Base-by-base conservation (phyloP, 2,888 invertebrate species). In the Cantharis rufa region DNA sequence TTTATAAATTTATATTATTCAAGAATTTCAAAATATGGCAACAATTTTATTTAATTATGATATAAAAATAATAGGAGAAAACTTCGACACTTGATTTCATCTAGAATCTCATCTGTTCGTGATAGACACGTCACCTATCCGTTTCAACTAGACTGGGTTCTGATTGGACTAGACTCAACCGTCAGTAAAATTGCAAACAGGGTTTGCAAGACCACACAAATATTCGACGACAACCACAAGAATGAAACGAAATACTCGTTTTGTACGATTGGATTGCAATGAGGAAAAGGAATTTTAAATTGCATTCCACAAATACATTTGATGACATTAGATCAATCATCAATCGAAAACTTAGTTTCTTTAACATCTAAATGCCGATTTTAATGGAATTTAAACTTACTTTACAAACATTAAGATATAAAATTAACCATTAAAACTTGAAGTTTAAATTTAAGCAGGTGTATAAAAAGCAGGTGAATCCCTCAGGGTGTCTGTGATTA, bases 61-160 rank as follows among this genome's bases (percentile, higher is more conserved):
- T 48, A 48, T 48, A 48, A 48, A 48, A 48, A 48, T 48, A 48
- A 48, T 48, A 48, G n/a, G 48, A 48, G n/a, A 48, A 48, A 48
- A 48, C 7, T 78, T 77, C 80, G 81, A 81, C 81, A 81, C 81
- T 80, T 82, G 81, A 82, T 82, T 80, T 80, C 77, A 74, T 79
- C 75, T 79, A 74, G 79, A 80, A 80, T 82, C 81, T 79, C 79
- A 79, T 80, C 81, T 80, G 81, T 77, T 78, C 69, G 78, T 80
- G 82, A 82, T 83, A 80, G 82, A 80, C 81, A 80, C 79, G 82
- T 82, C 83, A 82, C 82, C 83, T 83, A 82, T 82, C 81, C 80
- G 80, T 82, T 83, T 83, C 83, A 81, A 82, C 81, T 82, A 81
- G 81, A 82, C 82, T 80, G 82, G 75, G 75, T 82, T 80, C 82